phyloP scores from a whole-genome alignment of 2,888 invertebrate genomes.

The Microctonus aethiopoides region DNA sequence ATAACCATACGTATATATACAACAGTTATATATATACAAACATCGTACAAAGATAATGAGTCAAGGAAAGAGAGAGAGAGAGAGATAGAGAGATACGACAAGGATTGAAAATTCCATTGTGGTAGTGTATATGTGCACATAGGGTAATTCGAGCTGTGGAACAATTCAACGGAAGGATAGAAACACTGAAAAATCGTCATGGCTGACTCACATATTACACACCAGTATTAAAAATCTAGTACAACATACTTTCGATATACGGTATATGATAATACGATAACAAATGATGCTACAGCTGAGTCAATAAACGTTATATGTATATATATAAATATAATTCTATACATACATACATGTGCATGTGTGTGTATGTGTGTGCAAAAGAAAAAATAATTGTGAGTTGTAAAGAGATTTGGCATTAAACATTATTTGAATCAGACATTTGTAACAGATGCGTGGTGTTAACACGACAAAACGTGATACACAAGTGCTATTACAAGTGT shows the following conservation, averaged over 20 bases:
- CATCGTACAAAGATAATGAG: too few relatives aligned
- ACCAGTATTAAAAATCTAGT: slow-evolving; percentile 21
- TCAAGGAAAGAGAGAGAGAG: neutral
- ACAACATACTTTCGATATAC: slow-evolving; percentile 35
- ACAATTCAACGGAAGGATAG: slow-evolving; percentile 19
- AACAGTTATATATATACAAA: too few relatives aligned
- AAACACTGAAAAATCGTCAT: slow-evolving; percentile 50
- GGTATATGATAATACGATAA: slow-evolving; percentile 48
- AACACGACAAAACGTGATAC: slow-evolving; percentile 32
- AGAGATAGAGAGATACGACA: neutral
- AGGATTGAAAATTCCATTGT: neutral
- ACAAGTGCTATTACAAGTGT: slow-evolving; percentile 24
- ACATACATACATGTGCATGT: neutral
- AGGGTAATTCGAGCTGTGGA: slow-evolving; percentile 16
- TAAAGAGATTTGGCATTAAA: slow-evolving; percentile 5
- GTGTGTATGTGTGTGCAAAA: slow-evolving; percentile 13
- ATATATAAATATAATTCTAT: slow-evolving; percentile 3
- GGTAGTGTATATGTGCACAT: neutral
- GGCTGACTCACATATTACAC: slow-evolving; percentile 65
- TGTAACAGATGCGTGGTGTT: slow-evolving; percentile 34
- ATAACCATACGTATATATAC: neutral
- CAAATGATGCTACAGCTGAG: slow-evolving; percentile 53
- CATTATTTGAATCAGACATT: neutral
- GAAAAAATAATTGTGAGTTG: neutral
- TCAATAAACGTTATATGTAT: slow-evolving; percentile 40